Conservation (phyloP, 2,113 vertebrate species). For the Rana temporaria region DNA sequence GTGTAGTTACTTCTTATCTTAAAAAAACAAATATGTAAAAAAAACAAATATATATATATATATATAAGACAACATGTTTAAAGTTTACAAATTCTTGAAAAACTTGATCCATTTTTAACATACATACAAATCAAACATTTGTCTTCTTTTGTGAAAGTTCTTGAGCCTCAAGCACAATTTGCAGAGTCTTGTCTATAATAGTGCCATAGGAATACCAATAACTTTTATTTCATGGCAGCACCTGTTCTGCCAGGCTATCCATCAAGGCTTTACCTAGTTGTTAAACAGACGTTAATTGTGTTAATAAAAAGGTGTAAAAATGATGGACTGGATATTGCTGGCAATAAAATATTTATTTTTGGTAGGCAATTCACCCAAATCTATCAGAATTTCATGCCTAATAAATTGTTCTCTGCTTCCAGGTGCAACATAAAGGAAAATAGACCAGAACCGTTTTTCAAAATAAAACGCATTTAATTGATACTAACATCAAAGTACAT, state of each 20-base stretch:
- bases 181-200: background rate
- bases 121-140: too few species aligned
- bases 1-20: too few species aligned
- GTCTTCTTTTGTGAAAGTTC: background rate
- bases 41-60: too few species aligned
- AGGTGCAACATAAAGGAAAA: background rate
- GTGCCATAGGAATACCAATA: background rate
- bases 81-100: too few species aligned
- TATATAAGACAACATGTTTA: too few species aligned
- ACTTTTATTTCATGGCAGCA: background rate
- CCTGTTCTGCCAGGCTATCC: background rate
- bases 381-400: background rate
- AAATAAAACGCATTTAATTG: too few species aligned
- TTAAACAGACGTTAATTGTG: slow-evolving; percentile 8
- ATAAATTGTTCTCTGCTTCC: background rate
- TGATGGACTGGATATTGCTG: background rate
- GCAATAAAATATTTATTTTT: slow-evolving; percentile 4
- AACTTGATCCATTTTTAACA: too few species aligned
- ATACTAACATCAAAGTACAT: too few species aligned
- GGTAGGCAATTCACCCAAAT: slow-evolving; percentile 2
- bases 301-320: background rate
- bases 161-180: background rate
- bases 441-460: background rate
- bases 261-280: background rate
- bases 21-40: too few species aligned